Percentiles rank a stretch among this genome's conserved stretches.
phyloP scores from a whole-genome alignment of 2,888 invertebrate genomes.

The Falcaria lacertinaria region DNA sequence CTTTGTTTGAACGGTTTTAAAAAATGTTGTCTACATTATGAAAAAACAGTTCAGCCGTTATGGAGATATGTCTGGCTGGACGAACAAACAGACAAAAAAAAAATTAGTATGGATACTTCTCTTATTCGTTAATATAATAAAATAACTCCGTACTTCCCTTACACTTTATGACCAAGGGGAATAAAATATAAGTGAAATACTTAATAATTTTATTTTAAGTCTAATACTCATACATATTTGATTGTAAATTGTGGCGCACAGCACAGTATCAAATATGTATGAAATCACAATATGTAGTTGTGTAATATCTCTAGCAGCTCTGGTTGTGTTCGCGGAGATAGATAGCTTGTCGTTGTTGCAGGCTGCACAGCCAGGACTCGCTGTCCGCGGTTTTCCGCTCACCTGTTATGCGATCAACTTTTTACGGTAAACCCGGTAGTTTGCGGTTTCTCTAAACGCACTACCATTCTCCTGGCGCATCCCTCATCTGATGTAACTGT shows the following conservation, averaged over 20 bases:
- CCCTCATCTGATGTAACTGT: conserved; percentile 57
- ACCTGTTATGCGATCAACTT: conserved; percentile 46
- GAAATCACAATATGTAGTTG: conserved; percentile 12
- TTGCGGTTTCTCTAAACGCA: conserved; percentile 52
- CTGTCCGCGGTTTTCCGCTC: conserved; percentile 34
- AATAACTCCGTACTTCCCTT: too few relatives aligned
- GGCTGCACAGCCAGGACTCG: conserved; percentile 17
- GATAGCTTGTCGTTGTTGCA: conserved; percentile 13
- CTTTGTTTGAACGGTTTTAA: too few relatives aligned
- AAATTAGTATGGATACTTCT: too few relatives aligned
- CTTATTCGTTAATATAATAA: too few relatives aligned
- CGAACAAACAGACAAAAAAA: too few relatives aligned
- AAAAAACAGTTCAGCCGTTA: too few relatives aligned
- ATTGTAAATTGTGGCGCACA: conserved; percentile 33
- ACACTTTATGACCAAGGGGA: too few relatives aligned
- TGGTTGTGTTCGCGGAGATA: conserved; percentile 13
- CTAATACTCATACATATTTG: too few relatives aligned
- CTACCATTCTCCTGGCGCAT: conserved; percentile 42
- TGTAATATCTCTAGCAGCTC: conserved; percentile 11
- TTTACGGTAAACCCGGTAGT: conserved; percentile 40
- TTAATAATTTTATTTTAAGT: too few relatives aligned
- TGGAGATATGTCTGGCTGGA: too few relatives aligned
- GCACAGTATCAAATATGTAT: conserved; percentile 11
- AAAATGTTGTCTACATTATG: too few relatives aligned
- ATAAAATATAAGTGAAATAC: too few relatives aligned